Base-by-base conservation (phyloP, 2,888 invertebrate species). In the Petrophora chlorosata region DNA sequence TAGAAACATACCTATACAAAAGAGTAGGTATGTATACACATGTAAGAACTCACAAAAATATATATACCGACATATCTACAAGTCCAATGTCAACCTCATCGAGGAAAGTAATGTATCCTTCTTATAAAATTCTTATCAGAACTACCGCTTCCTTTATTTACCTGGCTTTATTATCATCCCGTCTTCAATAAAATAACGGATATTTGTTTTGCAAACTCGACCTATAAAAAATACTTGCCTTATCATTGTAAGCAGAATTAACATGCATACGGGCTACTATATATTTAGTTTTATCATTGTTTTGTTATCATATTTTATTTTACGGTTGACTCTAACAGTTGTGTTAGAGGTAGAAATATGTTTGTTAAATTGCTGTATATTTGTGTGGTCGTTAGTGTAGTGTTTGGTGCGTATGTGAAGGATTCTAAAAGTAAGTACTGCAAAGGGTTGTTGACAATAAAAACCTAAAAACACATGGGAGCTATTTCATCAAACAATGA, bases 181-280 rank as follows among this genome's bases (percentile, higher is more conserved):
- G 35, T 23, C 22, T 50, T 39, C 36, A 30, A 47, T 46, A 39
- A 45, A 41, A 16, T 26, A 43, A 10, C 49, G 53, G 53, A 52
- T 51, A 54, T 56, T 56, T 53, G 46, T 53, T 52, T 52, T 42
- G 52, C 53, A 54, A 54, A 58, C 54, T 52, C 44, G 44, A 51
- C 60, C 56, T 41, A 56, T 33, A 50, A 23, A 22, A 12, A 48
- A 17, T 41, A 35, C 25, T 25, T 10, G 47, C 14, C 33, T 49
- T 43, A 49, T 49, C 49, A 39, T 17, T 14, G 33, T 39, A 34
- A 39, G 43, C 33, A 52, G 43, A 33, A 54, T 59, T 56, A 52
- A 29, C 49, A 49, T 53, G 17, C 30, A 59, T 59, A 46, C 56
- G 59, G 54, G 54, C 36, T 15, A 10, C 22, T 56, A 50, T 56